These are phyloP conservation scores for Romanogobio albipinnatus DNA, from an alignment of 2,113 vertebrate species.

Conservation along the genomic window DNA sequence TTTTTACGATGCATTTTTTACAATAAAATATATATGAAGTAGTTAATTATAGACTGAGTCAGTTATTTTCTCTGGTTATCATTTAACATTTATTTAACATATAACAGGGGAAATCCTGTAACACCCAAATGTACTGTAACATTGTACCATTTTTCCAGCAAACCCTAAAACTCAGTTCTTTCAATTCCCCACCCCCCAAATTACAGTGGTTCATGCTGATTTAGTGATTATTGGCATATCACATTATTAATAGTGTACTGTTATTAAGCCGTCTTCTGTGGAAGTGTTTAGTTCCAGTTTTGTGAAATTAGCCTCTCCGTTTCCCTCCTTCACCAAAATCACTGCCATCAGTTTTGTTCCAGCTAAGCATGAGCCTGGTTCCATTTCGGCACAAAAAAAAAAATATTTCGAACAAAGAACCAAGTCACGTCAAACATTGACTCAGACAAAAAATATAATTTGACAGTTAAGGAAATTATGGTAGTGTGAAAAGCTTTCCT, in stretches of 20 bases:
- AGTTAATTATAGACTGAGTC: neutral
- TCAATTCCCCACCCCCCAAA: neutral
- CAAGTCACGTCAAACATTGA: slow-evolving; percentile 55
- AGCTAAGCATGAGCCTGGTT: slow-evolving; percentile 48
- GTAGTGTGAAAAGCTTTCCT: slow-evolving; percentile 50
- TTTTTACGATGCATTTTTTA: neutral
- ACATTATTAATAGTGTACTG: slow-evolving; percentile 31
- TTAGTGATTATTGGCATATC: slow-evolving; percentile 11
- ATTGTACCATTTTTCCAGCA: neutral
- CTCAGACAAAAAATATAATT: slow-evolving; percentile 65
- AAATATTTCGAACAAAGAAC: slow-evolving; percentile 47
- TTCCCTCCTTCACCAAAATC: slow-evolving; percentile 39
- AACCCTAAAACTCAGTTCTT: neutral
- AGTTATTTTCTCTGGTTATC: neutral
- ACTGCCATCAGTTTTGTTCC: slow-evolving; percentile 53
- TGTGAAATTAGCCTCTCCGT: slow-evolving; percentile 40
- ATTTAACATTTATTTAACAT: neutral
- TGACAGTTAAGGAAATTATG: slow-evolving; percentile 66
- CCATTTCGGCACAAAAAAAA: slow-evolving; percentile 39
- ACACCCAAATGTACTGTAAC: neutral
- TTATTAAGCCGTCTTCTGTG: slow-evolving; percentile 42
- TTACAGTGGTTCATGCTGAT: neutral
- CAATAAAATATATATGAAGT: neutral
- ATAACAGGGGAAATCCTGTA: neutral
- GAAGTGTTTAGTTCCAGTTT: slow-evolving; percentile 53